Base-by-base conservation (phyloP, 2,888 invertebrate genomes). In the Sipha maydis region DNA sequence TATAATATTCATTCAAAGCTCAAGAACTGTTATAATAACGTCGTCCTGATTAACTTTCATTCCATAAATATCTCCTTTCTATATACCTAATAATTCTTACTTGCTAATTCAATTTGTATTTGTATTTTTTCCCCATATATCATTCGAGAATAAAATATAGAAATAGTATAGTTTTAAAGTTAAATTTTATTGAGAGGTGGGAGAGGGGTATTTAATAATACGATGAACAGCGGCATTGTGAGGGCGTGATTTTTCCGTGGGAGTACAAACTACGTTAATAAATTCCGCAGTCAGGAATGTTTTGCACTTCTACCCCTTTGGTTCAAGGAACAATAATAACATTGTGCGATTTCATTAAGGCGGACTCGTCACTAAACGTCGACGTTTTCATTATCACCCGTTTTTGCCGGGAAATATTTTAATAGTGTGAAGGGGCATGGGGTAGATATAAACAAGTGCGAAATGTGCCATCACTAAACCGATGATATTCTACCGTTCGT, bases 211-310 rank as follows among this genome's bases (percentile, higher is more conserved):
- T 41, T 9, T 14, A 14, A 48, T n/a, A 69, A 61, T 1, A 11
- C 19, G 7, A 83, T 3, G 38, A 75, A 38, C 1, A 56, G n/a
- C n/a, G 56, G 28, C 9, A 56, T 28, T 38, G 21, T 19, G 78
- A 34, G 69, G 54, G 85, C 69, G 76, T 67, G n/a, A 54, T 77
- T 48, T 77, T 9, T 48, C 31, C 31, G 85, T 67, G 77, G 85
- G 85, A 28, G 85, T 85, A 48, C 77, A 41, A 76, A 75, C 21
- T 61, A 14, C n/a, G 17, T 69, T 25, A n/a, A 31, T 85, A 69
- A 85, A 77, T 85, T 77, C 31, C 17, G 41, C 67, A 31, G 67
- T 85, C 85, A 19, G 31, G 8, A 85, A 48, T 48, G 77, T 48
- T 73, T 75, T 76, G 61, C 61, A 38, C 28, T 61, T 76, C 17